Base-by-base conservation (phyloP, 2,113 vertebrate species). In the Atlantisia rogersi region DNA sequence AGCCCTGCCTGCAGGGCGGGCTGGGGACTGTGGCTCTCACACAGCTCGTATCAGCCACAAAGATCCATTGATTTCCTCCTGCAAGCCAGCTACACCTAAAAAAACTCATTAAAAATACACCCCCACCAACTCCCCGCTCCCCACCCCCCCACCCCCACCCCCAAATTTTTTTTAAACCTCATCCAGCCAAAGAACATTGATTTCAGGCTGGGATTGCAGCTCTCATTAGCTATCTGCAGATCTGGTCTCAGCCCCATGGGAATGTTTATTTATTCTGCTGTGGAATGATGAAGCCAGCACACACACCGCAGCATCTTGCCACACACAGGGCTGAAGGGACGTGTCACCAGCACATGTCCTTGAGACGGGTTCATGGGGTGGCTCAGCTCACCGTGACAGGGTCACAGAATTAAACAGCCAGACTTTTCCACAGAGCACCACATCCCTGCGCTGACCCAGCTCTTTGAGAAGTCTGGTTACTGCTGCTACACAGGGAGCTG, bases 171-270 rank as follows among this genome's bases (percentile, higher is more conserved):
- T 92, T 44, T 5, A 79, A 70, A 28, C 6, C 14, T 31, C 13
- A 52, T 88, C 86, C 73, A 92, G 18, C 5, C 73, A 56, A 85
- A 50, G 56, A 16, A 35, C 15, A 21, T 24, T 88, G 64, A 95
- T 94, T 92, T 86, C 86, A 63, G 90, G 91, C 16, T 95, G 46
- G 60, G 76, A 86, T 95, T 96, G 91, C 92, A 93, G 68, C 31
- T 86, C 56, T 59, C 46, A 50, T 46, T 85, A 90, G 84, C 32
- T 88, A 52, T 83, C 82, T 75, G 35, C 64, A 78, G 82, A 50
- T 21, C 46, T 37, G 18, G 55, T 80, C 56, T 88, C 85, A 93
- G 64, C 16, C 64, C 71, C 48, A 32, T 0, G 3, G 64, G 52
- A 78, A 11, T 40, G 58, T 68, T 90, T 81, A 70, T 64, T 95